A percentile compares a stretch with the other conserved stretches of the same genome.
Conservation (phyloP, 2,113 vertebrate genomes). For the Anser brachyrhynchus region DNA sequence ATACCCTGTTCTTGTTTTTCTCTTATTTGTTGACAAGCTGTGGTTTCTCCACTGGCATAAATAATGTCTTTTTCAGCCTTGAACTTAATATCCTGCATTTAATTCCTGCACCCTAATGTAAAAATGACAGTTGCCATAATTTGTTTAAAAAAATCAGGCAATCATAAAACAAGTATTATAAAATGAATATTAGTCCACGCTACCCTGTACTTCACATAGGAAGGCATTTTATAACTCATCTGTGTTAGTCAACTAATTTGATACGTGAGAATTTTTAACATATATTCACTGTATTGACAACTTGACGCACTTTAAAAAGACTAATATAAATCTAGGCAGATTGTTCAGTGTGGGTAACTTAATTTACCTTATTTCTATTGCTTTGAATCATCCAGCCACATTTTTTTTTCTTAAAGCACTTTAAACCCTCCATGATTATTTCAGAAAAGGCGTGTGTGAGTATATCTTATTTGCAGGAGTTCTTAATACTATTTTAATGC, state of each 20-base stretch:
- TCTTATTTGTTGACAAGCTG: not conserved
- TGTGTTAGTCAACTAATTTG: not conserved
- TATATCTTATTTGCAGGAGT: not conserved
- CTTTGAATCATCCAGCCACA: not conserved
- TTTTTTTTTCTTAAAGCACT: not conserved
- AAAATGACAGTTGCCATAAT: not conserved
- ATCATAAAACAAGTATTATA: not conserved
- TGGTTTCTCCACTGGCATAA: not conserved
- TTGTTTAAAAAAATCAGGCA: not conserved
- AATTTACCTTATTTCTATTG: not conserved
- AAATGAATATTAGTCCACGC: not conserved
- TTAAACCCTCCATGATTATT: not conserved
- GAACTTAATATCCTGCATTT: not conserved
- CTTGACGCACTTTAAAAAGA: not conserved
- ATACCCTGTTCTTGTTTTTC: not conserved
- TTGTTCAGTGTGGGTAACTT: not conserved
- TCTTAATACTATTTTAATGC: not conserved
- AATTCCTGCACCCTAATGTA: not conserved
- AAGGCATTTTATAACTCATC: not conserved
- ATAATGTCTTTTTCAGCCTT: not conserved
- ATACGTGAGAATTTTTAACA: not conserved
- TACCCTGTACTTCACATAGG: not conserved
- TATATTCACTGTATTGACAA: not conserved
- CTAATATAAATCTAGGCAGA: not conserved
- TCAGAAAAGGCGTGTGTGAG: not conserved